Base-by-base conservation (phyloP, 1,140 invertebrate genomes). In the Plutomurus gul region DNA sequence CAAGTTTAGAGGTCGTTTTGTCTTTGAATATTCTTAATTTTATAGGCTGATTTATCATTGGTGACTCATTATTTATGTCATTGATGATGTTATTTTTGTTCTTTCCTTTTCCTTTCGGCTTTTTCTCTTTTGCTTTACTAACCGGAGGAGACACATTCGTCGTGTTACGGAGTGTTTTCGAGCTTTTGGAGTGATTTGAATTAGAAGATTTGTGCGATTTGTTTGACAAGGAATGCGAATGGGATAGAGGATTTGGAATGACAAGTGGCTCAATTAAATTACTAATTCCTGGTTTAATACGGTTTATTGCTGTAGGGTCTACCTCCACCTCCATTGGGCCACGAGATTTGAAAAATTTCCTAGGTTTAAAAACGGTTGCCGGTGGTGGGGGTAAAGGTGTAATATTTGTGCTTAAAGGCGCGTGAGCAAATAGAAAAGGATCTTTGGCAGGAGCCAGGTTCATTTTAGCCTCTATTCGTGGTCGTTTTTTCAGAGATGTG, bases 291-390 rank as follows among this genome's bases (percentile, higher is more conserved):
- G 81, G 77, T 46, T 46, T 43, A 22, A 60, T 30, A 16, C 47
- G 33, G 16, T 27, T 27, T 37, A 56, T 33, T 30, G 60, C 11
- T 49, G 18, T 10, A 10, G 72, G 30, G 33, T 73, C 71, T 18
- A 43, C 78, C 27, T 76, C 74, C 7, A 43, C 77, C 20, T 78
- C 81, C 30, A 77, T 56, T 16, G 83, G 81, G 30, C 75, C 76
- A 13, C 94, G 89, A 84, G 93, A 95, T 85, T 96, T 96, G 85
- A 96, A 95, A 87, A 96, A 96, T 85, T 96, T 96, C 84, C 94
- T 94, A 51, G 94, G 94, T 85, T 94, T 94, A 11, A 75, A n/a
- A 83, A 87, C 77, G 87, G 87, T 77, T 86, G 86, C 81, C 16
- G 36, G 88, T 8, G 82, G 85, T 87, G 85, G 82, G 85, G 80